Evolutionary conservation across 2,113 vertebrate genomes (phyloP), one percentile per base, ranked within the genome.

Genomic region (Polypterus senegalus): DNA sequence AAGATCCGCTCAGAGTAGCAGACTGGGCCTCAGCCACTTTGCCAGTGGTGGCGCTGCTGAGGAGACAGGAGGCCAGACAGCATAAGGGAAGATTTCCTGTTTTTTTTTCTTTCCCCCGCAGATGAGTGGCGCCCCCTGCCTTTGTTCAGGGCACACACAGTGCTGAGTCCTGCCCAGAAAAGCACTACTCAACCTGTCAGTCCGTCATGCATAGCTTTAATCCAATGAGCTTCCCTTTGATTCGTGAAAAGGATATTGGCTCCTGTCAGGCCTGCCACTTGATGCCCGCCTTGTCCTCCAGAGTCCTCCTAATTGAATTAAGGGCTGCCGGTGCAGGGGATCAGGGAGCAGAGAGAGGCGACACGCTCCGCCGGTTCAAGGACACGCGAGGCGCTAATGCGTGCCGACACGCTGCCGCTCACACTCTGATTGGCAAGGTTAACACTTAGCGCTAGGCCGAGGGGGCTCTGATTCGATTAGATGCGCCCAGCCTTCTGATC

Each of bases 381-480:
- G 94, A 91, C 91, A 68, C 68, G 57, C 47, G 68, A 72, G 62
- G 54, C 76, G 81, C 80, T 90, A 91, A 80, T 93, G 86, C 88
- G 88, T 85, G 48, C 78, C 73, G 77, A 67, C 86, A 81, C 81
- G 83, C 82, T 76, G 75, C 72, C 60, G 53, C 77, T 74, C 69
- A 49, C 77, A 77, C 78, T 59, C 81, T 87, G 84, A 91, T 87
- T 88, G 86, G 88, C 89, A 91, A 90, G 92, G 90, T 94, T 90
- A 92, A 79, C 81, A 83, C 85, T 4, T 72, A 75, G 68, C 65
- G 64, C 72, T 77, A 73, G 73, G 72, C 72, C 79, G 81, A 89
- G 88, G 78, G 85, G 81, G 83, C 82, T 83, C 76, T 88, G 88
- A 97, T 96, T 92, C 83, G 88, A 93, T 98, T 94, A 96, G 79